Conservation (phyloP, 2,888 invertebrate genomes). For the Machimus atricapillus region DNA sequence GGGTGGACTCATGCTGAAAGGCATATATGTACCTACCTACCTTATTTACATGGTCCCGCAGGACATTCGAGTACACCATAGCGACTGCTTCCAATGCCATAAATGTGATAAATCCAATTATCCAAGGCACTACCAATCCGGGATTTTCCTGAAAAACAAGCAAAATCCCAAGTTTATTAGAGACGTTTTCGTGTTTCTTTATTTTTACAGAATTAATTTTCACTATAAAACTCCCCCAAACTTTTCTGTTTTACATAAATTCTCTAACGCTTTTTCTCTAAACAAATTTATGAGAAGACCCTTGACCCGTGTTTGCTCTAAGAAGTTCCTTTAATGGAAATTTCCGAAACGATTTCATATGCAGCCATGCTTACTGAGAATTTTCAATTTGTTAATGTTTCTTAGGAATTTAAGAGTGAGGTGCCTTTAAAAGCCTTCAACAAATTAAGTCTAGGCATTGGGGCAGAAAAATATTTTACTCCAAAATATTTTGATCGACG, state of each 20-base stretch:
- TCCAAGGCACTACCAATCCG: slow-evolving; percentile 78
- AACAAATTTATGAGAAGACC: not conserved
- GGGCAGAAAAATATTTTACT: not conserved
- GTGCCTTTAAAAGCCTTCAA: not conserved
- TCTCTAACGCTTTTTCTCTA: not conserved
- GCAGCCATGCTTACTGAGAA: not conserved
- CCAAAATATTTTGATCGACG: not conserved
- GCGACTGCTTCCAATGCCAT: slow-evolving; percentile 82
- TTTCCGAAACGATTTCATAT: not conserved
- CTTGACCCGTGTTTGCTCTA: not conserved
- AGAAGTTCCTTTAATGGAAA: not conserved
- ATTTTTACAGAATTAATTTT: not conserved
- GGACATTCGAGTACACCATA: slow-evolving; percentile 82
- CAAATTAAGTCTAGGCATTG: not conserved
- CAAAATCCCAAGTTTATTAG: not conserved
- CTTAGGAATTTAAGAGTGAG: not conserved
- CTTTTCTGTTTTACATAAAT: not conserved
- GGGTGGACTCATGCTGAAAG: not conserved
- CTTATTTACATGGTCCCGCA: slow-evolving; percentile 82
- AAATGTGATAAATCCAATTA: slow-evolving; percentile 80
- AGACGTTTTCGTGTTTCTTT: not conserved
- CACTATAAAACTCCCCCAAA: not conserved
- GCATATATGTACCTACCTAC: slow-evolving; percentile 63
- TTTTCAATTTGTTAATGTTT: not conserved
- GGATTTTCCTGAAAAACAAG: slow-evolving; percentile 71